A percentile compares a stretch with the other conserved stretches of the same genome.
phyloP scores from a whole-genome alignment of 2,888 invertebrate genomes.

The Acrocera orbiculus region DNA sequence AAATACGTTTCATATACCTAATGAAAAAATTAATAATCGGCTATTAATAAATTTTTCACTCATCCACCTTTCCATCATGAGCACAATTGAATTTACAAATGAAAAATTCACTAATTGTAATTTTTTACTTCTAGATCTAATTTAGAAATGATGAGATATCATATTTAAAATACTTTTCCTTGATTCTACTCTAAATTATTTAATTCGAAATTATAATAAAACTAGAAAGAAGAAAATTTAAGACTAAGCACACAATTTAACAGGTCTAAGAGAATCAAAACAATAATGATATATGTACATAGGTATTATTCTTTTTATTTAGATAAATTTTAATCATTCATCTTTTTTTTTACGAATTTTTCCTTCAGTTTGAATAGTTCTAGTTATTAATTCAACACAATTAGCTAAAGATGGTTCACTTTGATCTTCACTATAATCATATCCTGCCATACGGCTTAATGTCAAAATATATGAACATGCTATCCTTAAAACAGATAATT shows the following conservation, averaged over 20 bases:
- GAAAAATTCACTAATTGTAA: too few relatives aligned
- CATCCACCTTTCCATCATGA: too few relatives aligned
- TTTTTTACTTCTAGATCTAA: too few relatives aligned
- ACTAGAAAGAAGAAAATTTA: too few relatives aligned
- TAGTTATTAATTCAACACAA: slow-evolving; percentile 75
- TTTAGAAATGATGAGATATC: too few relatives aligned
- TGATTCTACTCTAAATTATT: background rate
- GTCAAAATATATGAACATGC: slow-evolving; percentile 88
- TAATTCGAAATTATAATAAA: too few relatives aligned
- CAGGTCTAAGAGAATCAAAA: too few relatives aligned
- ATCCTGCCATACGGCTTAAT: slow-evolving; percentile 56
- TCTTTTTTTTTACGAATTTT: slow-evolving; percentile 74
- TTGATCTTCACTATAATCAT: slow-evolving; percentile 44
- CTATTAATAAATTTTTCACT: too few relatives aligned
- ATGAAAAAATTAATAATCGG: too few relatives aligned
- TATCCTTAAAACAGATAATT: slow-evolving; percentile 78
- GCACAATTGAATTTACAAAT: too few relatives aligned
- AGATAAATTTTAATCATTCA: slow-evolving; percentile 31
- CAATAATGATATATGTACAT: background rate
- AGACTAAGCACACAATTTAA: too few relatives aligned
- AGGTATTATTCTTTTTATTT: background rate
- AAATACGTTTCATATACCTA: too few relatives aligned
- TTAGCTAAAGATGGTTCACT: slow-evolving; percentile 45
- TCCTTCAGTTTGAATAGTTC: slow-evolving; percentile 82
- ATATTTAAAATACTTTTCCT: background rate